Evolutionary conservation across 2,797 vertebrate genomes (phyloP), one percentile per base, ranked within the genome.

Genomic region (Dendrocincla tyrannina): DNA sequence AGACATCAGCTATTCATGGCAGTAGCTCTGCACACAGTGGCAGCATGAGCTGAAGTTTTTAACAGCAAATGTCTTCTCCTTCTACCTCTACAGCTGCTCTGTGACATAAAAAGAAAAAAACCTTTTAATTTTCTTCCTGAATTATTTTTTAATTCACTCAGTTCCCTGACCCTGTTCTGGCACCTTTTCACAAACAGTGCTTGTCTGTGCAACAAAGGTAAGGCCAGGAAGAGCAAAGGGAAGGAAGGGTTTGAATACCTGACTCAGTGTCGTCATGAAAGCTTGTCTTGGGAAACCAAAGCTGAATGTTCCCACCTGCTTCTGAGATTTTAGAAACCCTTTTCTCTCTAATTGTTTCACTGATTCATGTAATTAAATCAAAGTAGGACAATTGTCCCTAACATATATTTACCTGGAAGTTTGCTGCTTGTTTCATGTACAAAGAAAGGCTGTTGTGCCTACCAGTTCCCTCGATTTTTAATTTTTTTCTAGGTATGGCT

Each of bases 221-320:
- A 88, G 85, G 85, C 35, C 58, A 66, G 62, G 39, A 95, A 37
- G 24, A 88, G 52, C 64, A 88, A 47, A 20, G 24, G 27, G 11
- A 75, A 86, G 35, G 35, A 58, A 52, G 17, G 53, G 50, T 68
- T 7, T 91, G 58, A 72, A 78, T 59, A 63, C 23, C 32, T 86
- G 53, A 75, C 58, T 88, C 55, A 20, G 28, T 75, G 66, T 59
- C 66, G 50, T 84, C 82, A 55, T 9, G 39, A 91, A 88, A 94
- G n/a, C 11, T 81, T 90, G 66, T 52, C 88, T 81, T 86, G 62
- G 66, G 91, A 96, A 96, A 93, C 94, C 91, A 93, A 88, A 95
- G 16, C 50, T 69, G 69, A 69, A 78, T 55, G 58, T 73, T 90
- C 39, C 37, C 69, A 93, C 85, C 76, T 93, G 90, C 86, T 91